phyloP scores from a whole-genome alignment of 2,113 vertebrate species.

The Arizona elegans region DNA sequence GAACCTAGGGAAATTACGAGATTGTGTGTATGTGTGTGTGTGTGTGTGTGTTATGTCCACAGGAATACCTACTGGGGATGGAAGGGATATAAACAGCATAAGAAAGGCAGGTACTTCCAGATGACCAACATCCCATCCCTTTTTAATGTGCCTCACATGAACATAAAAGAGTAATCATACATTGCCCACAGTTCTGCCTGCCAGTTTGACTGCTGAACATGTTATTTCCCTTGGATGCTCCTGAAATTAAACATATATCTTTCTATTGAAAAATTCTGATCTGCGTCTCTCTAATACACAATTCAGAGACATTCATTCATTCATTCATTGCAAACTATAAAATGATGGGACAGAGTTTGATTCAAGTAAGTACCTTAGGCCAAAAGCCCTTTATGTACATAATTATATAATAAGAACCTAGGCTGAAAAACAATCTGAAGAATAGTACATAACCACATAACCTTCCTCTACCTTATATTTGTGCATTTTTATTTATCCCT shows the following conservation, averaged over 20 bases:
- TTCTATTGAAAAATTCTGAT: not conserved
- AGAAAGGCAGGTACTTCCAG: not conserved
- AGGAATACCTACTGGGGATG: not conserved
- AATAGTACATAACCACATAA: not conserved
- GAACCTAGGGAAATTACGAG: not conserved
- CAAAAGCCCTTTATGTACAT: not conserved
- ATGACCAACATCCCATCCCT: not conserved
- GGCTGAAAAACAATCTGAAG: not conserved
- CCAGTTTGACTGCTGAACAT: not conserved
- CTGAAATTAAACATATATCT: not conserved
- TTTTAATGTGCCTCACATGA: not conserved
- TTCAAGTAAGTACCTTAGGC: not conserved
- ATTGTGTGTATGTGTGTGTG: not conserved
- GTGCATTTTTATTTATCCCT: not conserved
- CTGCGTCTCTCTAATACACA: not conserved
- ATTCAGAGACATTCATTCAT: not conserved
- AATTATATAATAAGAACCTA: not conserved
- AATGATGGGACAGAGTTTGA: not conserved
- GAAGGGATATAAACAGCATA: not conserved
- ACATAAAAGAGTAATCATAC: not conserved
- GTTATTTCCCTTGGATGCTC: not conserved
- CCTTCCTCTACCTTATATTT: not conserved
- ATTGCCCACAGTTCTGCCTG: not conserved
- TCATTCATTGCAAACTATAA: not conserved
- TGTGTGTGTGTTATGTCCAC: not conserved